These are phyloP conservation scores for Ceratothoa steindachneri DNA, from an alignment of 2,888 invertebrate genomes.

Conservation along the genomic window DNA sequence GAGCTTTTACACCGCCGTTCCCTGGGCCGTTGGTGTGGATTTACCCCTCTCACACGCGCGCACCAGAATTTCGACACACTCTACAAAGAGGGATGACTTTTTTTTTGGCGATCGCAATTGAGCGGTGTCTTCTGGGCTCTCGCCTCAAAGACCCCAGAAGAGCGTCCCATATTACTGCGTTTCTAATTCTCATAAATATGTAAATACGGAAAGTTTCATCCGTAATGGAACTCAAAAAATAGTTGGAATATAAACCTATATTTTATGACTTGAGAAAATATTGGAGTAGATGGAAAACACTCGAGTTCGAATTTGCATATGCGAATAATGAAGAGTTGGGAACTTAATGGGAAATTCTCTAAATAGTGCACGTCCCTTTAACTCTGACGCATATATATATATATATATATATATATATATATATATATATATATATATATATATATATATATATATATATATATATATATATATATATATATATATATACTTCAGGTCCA, in stretches of 20 bases:
- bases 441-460: slow-evolving; percentile 1
- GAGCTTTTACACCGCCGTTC: too few relatives aligned
- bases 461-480: slow-evolving; percentile 12
- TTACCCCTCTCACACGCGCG: too few relatives aligned
- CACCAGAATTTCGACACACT: too few relatives aligned
- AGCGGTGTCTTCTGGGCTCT: neutral
- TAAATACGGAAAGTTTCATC: neutral
- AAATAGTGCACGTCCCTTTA: too few relatives aligned
- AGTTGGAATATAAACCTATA: neutral
- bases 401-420: slow-evolving; percentile 12
- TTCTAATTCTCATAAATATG: neutral
- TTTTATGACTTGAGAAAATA: neutral
- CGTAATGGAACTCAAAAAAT: neutral
- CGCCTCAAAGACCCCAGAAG: neutral
- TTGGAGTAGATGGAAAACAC: neutral
- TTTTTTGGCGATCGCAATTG: neutral
- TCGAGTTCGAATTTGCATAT: neutral
- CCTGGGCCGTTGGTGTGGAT: too few relatives aligned
- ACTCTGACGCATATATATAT: slow-evolving; percentile 8
- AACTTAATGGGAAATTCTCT: neutral
- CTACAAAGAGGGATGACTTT: too few relatives aligned
- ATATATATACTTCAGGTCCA: too few relatives aligned
- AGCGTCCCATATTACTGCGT: neutral
- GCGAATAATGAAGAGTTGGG: neutral
- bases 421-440: slow-evolving; percentile 12